Base-by-base conservation (phyloP, 2,888 invertebrate genomes). In the Amphipoea lucens region DNA sequence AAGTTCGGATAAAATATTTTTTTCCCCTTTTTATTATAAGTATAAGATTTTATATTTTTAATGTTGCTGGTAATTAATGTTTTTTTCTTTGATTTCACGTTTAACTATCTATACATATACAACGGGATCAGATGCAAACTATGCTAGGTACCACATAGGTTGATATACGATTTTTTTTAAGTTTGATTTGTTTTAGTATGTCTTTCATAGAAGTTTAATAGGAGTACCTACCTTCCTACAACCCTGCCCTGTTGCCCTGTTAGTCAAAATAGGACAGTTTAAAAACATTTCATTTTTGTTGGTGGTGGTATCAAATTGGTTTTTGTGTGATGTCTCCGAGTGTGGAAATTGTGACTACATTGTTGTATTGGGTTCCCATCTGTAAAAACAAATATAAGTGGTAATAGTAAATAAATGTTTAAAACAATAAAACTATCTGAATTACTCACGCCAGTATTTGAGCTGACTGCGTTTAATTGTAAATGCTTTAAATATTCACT, bases 401-500 rank as follows among this genome's bases (percentile, higher is more conserved):
- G 36, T 36, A 36, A 36, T 36, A 36, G 36, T 40, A 40, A 40
- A 40, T 40, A 40, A 4, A 40, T 40, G 17, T 29, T 57, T 48
- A 20, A 57, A 78, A 66, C 23, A 12, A 40, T 17, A 60, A 60
- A 60, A 62, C 36, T 29, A 20, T 17, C 11, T 54, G 23, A n/a
- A 51, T 14, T 7, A 17, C 36, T 42, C n/a, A 20, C 2, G 9
- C 11, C 57, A 51, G 40, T 73, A 51, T 84, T 74, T 51, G 14
- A 12, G 20, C 23, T 2, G 65, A 73, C 20, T 57, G 29, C 20
- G 45, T 66, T 78, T 78, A 66, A 78, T 70, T 66, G 29, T 57
- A 70, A 76, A 80, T 48, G n/a, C 45, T 74, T 73, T 48, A 48
- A 77, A 78, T 67, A 67, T 75, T 62, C 60, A 73, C 29, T 40